Evolutionary conservation across 2,797 vertebrate genomes (phyloP), one percentile per base, ranked within the genome.

Genomic region (Pampus argenteus): DNA sequence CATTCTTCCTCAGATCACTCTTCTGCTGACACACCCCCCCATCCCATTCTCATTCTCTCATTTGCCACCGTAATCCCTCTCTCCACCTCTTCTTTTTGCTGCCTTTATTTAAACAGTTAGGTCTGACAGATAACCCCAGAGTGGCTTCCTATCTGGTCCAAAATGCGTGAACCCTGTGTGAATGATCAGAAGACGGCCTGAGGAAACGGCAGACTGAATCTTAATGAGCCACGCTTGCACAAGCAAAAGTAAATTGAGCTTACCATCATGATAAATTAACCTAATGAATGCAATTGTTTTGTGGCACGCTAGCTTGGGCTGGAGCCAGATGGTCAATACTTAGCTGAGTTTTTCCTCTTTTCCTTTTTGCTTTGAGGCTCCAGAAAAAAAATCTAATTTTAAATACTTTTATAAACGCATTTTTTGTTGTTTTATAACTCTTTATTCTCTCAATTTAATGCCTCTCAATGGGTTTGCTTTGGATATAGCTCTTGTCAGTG

Each of bases 201-300:
- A 90, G 91, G 93, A 93, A 92, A 92, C 83, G 81, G 87, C 86
- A 91, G 86, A 60, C 88, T 90, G 93, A 90, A 93, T 94, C 90
- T 92, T 94, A 94, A 95, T 94, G 93, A 94, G 90, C 82, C 86
- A 88, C 90, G 69, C 87, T 90, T 70, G 76, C 89, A 83, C 91
- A 88, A 86, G 92, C 89, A 92, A 92, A 92, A 94, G 92, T 93
- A 94, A 94, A 95, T 94, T 94, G 94, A 94, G 92, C 93, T 94
- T 92, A 94, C 91, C 87, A 86, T 88, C 92, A 93, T 94, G 94
- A 94, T 94, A 90, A 94, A 95, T 94, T 91, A 94, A 93, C 86
- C 90, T 94, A 94, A 95, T 94, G 93, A 94, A 94, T 90, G 92
- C 92, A 90, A 92, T 93, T 94, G 92, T 94, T 94, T 91, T 90